These are phyloP conservation scores for Anodontia alba DNA, from an alignment of 2,888 invertebrate genomes.

Conservation along the genomic window DNA sequence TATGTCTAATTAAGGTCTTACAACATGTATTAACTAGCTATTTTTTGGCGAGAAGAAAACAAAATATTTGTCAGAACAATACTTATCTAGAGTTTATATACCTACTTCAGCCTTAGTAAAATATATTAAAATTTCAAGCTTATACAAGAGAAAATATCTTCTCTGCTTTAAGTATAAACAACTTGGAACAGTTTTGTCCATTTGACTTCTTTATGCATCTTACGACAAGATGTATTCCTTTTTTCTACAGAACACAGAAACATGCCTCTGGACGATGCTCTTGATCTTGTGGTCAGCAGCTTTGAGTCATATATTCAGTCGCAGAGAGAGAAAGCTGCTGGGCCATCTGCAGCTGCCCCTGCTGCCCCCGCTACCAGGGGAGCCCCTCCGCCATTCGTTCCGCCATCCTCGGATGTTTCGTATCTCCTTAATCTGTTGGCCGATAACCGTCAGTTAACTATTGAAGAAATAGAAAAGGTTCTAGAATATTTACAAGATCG, in stretches of 20 bases:
- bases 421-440: conserved; percentile 91
- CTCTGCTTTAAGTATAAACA: too few relatives aligned
- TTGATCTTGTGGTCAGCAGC: conserved; percentile 89
- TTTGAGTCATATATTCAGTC: conserved; percentile 84
- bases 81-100: too few relatives aligned
- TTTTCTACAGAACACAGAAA: conserved; percentile 93
- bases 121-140: too few relatives aligned
- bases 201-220: too few relatives aligned
- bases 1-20: too few relatives aligned
- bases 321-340: conserved; percentile 74
- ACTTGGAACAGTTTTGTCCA: too few relatives aligned
- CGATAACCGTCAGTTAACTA: conserved; percentile 89
- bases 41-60: too few relatives aligned
- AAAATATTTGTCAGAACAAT: too few relatives aligned
- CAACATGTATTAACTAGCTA: too few relatives aligned
- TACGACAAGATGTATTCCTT: not conserved
- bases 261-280: conserved; percentile 97
- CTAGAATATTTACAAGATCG: conserved; percentile 89
- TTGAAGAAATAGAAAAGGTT: conserved; percentile 82
- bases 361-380: conserved; percentile 46
- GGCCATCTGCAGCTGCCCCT: conserved; percentile 51
- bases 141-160: too few relatives aligned
- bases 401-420: conserved; percentile 76
- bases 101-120: too few relatives aligned
- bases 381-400: conserved; percentile 67